These are phyloP conservation scores for Halocaridina rubra DNA, from an alignment of 2,888 invertebrate genomes.

Conservation along the genomic window DNA sequence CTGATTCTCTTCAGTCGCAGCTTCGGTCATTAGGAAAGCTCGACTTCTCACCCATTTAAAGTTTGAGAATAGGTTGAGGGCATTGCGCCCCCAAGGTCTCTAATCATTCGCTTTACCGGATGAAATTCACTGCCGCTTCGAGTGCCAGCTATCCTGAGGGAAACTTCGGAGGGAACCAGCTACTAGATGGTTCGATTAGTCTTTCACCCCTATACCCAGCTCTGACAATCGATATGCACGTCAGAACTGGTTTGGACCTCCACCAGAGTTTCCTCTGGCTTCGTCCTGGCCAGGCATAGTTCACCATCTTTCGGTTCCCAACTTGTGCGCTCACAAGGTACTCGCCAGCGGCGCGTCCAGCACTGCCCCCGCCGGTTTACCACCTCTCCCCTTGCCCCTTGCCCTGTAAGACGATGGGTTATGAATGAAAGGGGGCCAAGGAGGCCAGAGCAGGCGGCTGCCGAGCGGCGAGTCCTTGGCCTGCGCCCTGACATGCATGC, in stretches of 20 bases:
- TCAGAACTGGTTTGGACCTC: constrained; percentile 81
- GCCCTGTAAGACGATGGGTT: too few species aligned
- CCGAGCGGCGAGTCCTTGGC: constrained; percentile 72
- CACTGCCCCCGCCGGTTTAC: constrained; percentile 72
- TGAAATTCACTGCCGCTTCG: constrained; percentile 67
- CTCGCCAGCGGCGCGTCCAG: constrained; percentile 70
- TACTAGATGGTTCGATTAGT: constrained; percentile 82
- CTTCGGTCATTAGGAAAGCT: constrained; percentile 1
- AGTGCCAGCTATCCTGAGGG: background rate
- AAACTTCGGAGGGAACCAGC: constrained; percentile 76
- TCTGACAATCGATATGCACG: constrained; percentile 84
- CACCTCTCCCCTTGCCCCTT: too few species aligned
- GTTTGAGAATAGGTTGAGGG: constrained; percentile 82
- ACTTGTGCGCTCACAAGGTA: constrained; percentile 75
- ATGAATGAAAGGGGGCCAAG: too few species aligned
- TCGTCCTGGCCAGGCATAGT: constrained; percentile 79
- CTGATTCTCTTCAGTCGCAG: constrained; percentile 5
- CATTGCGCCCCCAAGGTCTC: constrained; percentile 77
- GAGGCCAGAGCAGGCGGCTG: constrained; percentile 67
- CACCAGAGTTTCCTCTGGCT: constrained; percentile 79
- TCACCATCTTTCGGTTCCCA: constrained; percentile 82
- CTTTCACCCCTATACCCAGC: constrained; percentile 78
- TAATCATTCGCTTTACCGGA: constrained; percentile 72
- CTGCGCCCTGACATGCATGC: constrained; percentile 69
- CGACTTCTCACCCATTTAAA: constrained; percentile 80